Base-by-base conservation (phyloP, 2,888 invertebrate genomes). In the Xestoiulus laeticollis region DNA sequence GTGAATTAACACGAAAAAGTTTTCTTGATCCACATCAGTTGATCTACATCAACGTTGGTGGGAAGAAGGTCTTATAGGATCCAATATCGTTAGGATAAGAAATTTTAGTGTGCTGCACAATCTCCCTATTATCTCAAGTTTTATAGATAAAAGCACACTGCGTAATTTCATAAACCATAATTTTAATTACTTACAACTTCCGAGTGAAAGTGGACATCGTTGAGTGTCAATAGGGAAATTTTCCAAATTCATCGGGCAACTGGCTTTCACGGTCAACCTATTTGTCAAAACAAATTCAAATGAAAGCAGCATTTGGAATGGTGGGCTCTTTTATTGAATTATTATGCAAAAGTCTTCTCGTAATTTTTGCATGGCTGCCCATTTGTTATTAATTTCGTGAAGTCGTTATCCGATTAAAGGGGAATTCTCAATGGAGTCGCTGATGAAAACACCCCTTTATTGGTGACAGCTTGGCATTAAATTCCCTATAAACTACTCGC, bases 201-300 rank as follows among this genome's bases (percentile, higher is more conserved):
- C 98, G 89, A 98, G 94, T 90, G 97, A 95, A 87, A 98, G 93
- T 14, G 97, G 97, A 91, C 98, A 98, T 0, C 96, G 96, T 92
- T 98, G 97, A 44, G 95, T 94, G 92, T 98, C 98, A 96, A 98
- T 96, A 6, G 98, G 98, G 93, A 98, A 98, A 92, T 96, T 96
- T 90, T 95, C 94, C 85, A 98, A 93, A 91, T 97, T 96, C 98
- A 98, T 98, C 4, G 97, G 96, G 91, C 98, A 98, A 91, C 96
- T 97, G 0, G 98, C 98, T 93, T 98, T 98, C 90, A 98, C 96
- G 87, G 98, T 98, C 91, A 98, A 93, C 91, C 97, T 97, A 93
- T 30, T 33, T 48, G 38, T 22, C 38, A 33, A 48, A 87, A 85
- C 43, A 32, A 85, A 43, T 38, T 38, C 12, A n/a, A 6, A 10